Conservation (phyloP, 2,888 invertebrate species). For the Stegana nigrithorax region DNA sequence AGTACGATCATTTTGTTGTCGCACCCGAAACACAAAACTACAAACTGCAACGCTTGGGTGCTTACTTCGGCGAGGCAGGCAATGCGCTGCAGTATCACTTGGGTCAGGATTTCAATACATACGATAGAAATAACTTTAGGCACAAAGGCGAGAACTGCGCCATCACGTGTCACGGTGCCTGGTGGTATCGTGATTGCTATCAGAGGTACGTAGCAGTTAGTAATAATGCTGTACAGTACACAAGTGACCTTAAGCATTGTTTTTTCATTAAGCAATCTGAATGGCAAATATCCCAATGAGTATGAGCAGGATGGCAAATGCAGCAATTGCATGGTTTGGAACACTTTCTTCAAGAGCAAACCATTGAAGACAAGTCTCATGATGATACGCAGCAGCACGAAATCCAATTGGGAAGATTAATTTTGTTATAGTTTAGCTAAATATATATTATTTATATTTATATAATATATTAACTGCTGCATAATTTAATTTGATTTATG, state of each 20-base stretch:
- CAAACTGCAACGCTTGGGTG: neutral
- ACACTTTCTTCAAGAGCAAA: neutral
- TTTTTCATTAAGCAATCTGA: too few relatives aligned
- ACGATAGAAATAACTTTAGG: neutral
- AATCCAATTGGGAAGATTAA: constrained; percentile 37
- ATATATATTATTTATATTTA: neutral
- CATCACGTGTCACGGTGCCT: neutral
- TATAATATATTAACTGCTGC: too few relatives aligned
- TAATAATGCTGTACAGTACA: neutral
- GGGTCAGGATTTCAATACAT: neutral
- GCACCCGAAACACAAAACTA: neutral
- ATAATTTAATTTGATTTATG: too few relatives aligned
- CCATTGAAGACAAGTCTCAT: neutral
- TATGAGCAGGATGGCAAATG: neutral
- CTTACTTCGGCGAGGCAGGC: neutral
- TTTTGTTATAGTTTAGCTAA: neutral
- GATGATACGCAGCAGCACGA: constrained; percentile 30
- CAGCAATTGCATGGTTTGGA: neutral
- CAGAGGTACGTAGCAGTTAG: neutral
- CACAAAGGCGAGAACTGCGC: constrained; percentile 3
- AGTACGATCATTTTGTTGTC: constrained; percentile 14
- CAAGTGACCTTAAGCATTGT: too few relatives aligned
- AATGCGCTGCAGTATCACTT: neutral
- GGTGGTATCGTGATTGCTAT: neutral
- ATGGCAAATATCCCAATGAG: neutral